These are phyloP conservation scores for Neopelma chrysocephalum DNA, from an alignment of 2,797 vertebrate species.

Conservation along the genomic window DNA sequence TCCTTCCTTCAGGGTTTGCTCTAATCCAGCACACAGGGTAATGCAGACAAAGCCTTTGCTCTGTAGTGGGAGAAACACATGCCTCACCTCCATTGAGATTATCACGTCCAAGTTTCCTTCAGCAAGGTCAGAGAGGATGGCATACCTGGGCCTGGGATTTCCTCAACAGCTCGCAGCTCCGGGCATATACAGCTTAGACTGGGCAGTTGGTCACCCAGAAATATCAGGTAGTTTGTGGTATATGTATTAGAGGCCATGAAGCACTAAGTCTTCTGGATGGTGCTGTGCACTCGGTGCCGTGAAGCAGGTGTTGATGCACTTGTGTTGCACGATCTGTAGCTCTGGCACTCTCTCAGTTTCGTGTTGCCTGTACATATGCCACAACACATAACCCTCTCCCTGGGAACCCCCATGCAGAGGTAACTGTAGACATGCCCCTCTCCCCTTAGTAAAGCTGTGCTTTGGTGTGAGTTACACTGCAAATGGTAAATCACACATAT, in stretches of 20 bases:
- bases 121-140: not conserved
- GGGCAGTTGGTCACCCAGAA: not conserved
- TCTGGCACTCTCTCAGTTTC: not conserved
- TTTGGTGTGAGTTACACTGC: not conserved
- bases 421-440: not conserved
- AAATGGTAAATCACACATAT: not conserved
- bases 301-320: fast-evolving
- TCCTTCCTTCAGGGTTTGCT: not conserved
- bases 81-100: fast-evolving
- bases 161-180: not conserved
- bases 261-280: not conserved
- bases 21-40: not conserved
- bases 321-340: not conserved
- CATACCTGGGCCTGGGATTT: not conserved
- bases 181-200: not conserved
- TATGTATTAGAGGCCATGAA: not conserved
- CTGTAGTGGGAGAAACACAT: not conserved
- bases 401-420: not conserved
- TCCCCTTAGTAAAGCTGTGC: not conserved
- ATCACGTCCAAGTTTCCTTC: not conserved
- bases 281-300: fast-evolving
- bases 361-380: not conserved
- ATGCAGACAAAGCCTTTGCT: not conserved
- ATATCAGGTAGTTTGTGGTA: not conserved
- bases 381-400: not conserved